These are phyloP conservation scores for Verasper variegatus DNA, from an alignment of 2,113 vertebrate species.

Conservation along the genomic window DNA sequence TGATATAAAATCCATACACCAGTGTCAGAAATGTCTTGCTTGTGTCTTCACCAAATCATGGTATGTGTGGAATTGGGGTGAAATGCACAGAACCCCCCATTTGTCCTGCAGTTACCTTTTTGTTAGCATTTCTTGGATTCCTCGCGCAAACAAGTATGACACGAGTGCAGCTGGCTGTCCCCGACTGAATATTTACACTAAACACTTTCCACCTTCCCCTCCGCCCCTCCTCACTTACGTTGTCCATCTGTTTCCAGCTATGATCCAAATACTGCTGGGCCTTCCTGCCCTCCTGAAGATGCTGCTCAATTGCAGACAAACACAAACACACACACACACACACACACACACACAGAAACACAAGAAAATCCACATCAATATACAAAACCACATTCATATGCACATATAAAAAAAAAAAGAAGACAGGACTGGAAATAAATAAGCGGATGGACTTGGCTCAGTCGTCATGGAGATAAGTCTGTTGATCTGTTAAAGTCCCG, in stretches of 20 bases:
- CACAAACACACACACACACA: conserved; percentile 39
- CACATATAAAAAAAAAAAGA: neutral
- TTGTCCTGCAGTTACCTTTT: conserved; percentile 30
- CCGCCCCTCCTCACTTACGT: conserved; percentile 85
- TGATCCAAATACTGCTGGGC: conserved; percentile 97
- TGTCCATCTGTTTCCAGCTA: conserved; percentile 99
- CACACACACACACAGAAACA: conserved; percentile 34
- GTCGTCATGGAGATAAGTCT: conserved; percentile 4
- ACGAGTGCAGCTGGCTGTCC: conserved; percentile 21
- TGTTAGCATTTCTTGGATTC: conserved; percentile 49
- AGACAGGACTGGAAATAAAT: conserved; percentile 12
- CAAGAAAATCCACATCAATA: conserved; percentile 35
- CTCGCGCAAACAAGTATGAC: conserved; percentile 18
- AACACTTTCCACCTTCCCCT: conserved; percentile 33
- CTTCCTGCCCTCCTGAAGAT: conserved; percentile 97
- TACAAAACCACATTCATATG: conserved; percentile 15
- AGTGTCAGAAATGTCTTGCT: neutral
- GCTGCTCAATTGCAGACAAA: conserved; percentile 80
- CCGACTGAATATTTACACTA: conserved; percentile 44
- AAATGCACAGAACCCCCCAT: neutral
- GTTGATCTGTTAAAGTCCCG: neutral
- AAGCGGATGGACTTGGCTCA: neutral
- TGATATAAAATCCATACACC: neutral
- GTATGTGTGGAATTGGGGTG: neutral
- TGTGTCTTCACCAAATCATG: neutral